Conservation (phyloP, 2,888 invertebrate species). For the Keiferia lycopersicella region DNA sequence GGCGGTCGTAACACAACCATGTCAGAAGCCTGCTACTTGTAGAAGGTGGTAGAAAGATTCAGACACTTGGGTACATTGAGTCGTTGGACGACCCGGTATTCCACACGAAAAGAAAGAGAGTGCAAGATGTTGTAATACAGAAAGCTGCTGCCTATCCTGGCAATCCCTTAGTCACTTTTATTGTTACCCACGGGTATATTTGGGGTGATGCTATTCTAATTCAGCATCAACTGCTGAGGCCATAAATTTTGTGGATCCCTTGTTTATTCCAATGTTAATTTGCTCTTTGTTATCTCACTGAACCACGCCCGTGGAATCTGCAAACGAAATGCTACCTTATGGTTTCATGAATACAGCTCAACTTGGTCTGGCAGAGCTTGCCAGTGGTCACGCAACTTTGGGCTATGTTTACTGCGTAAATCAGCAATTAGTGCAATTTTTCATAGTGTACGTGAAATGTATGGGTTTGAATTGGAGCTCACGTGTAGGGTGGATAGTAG, state of each 20-base stretch:
- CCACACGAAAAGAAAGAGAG: no score
- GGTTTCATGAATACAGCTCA: constrained; percentile 26
- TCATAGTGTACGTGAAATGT: background rate
- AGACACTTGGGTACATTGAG: no score
- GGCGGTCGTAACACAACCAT: no score
- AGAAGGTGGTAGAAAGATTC: no score
- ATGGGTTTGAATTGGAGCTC: background rate
- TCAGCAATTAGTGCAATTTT: background rate
- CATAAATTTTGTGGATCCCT: constrained; percentile 16
- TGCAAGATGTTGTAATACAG: no score
- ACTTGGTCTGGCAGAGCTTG: constrained; percentile 3
- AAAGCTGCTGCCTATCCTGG: no score
- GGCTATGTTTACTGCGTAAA: background rate
- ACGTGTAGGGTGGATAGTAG: no score
- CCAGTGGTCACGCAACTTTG: background rate
- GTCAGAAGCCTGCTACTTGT: no score
- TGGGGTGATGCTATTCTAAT: constrained; percentile 38
- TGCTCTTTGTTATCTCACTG: constrained; percentile 61
- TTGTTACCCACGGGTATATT: no score
- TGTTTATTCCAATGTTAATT: constrained; percentile 62
- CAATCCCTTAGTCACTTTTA: no score
- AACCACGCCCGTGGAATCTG: constrained; percentile 46
- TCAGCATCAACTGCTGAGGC: constrained; percentile 33
- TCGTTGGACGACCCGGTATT: no score
- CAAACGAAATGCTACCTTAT: constrained; percentile 37